Evolutionary conservation across 2,888 invertebrate species (phyloP), one percentile per base, ranked within the genome.

Genomic region (Chironomus riparius): DNA sequence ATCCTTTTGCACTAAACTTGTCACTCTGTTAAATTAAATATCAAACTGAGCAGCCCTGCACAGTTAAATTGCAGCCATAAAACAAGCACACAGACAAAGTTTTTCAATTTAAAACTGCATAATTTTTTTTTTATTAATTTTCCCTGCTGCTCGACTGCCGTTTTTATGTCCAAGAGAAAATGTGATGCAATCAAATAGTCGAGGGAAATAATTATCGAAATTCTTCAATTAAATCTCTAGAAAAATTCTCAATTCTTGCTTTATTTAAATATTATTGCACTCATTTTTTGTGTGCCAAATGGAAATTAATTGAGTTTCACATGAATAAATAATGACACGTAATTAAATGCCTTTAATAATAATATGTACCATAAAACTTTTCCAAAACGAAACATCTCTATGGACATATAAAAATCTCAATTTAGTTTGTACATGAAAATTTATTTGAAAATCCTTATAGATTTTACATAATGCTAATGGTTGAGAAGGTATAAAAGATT

Each of bases 241-340:
- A 38, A 38, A 28, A 38, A 38, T 10, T 38, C 38, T 38, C 38
- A 38, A n/a, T n/a, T 38, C 38, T 38, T 38, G 38, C 38, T 38
- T 28, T 28, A 4, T 38, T 38, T 38, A 10, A 38, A 38, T 38
- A 38, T 2, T n/a, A 22, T 65, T 22, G 18, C 65, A 13, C 21
- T 24, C 4, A 21, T 18, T 21, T 18, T 65, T 24, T 65, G 13
- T 22, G 21, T 21, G 22, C 74, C 61, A 74, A 68, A 47, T 74
- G 48, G 68, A 74, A 10, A 74, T 56, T 74, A 68, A 68, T 74
- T 74, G 74, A 74, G 74, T 74, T 74, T 18, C 65, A 21, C 74
- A 74, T 74, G 74, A 74, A 74, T 74, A 74, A 74, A 68, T 74
- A 74, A 65, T 62, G 65, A 48, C 65, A 74, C 28, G 24, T 65